A percentile compares a stretch with the other conserved stretches of the same genome.
phyloP scores from a whole-genome alignment of 2,113 vertebrate genomes.

The Lagopus leucura region DNA sequence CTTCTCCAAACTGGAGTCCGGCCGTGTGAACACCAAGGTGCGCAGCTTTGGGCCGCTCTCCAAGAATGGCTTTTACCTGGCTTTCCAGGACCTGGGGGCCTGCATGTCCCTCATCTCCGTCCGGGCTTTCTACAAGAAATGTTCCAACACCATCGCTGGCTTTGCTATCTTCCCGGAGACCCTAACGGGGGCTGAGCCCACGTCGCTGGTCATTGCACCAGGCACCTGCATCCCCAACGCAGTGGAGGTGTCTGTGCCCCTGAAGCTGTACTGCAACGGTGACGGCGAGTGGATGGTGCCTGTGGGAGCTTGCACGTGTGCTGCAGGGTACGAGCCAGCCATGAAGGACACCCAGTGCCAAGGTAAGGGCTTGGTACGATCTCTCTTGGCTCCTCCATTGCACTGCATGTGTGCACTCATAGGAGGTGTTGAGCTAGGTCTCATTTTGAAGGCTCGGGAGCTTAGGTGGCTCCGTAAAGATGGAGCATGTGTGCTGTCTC shows the following conservation, averaged over 20 bases:
- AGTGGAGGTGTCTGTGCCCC: conserved; percentile 92
- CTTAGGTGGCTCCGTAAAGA: background rate
- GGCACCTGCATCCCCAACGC: conserved; percentile 94
- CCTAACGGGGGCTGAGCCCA: conserved; percentile 93
- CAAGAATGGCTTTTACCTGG: conserved; percentile 96
- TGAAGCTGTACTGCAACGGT: conserved; percentile 97
- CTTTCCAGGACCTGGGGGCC: conserved; percentile 96
- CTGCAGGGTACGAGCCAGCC: conserved; percentile 88
- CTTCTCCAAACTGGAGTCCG: conserved; percentile 93
- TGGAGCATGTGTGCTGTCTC: background rate
- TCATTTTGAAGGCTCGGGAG: background rate
- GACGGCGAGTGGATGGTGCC: conserved; percentile 99
- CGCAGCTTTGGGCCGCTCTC: conserved; percentile 97
- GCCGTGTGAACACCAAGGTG: conserved; percentile 94
- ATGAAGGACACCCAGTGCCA: conserved; percentile 94
- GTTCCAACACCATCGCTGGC: conserved; percentile 93
- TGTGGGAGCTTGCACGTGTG: conserved; percentile 93
- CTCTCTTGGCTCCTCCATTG: too few species aligned
- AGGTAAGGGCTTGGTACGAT: conserved; percentile 71
- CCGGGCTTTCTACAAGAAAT: conserved; percentile 97
- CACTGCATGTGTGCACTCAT: fast-evolving
- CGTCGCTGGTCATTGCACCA: conserved; percentile 94
- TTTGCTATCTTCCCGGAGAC: conserved; percentile 98
- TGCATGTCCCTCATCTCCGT: conserved; percentile 99
- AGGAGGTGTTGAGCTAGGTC: fast-evolving